Conservation (phyloP, 2,797 vertebrate genomes). For the Karalla daura region DNA sequence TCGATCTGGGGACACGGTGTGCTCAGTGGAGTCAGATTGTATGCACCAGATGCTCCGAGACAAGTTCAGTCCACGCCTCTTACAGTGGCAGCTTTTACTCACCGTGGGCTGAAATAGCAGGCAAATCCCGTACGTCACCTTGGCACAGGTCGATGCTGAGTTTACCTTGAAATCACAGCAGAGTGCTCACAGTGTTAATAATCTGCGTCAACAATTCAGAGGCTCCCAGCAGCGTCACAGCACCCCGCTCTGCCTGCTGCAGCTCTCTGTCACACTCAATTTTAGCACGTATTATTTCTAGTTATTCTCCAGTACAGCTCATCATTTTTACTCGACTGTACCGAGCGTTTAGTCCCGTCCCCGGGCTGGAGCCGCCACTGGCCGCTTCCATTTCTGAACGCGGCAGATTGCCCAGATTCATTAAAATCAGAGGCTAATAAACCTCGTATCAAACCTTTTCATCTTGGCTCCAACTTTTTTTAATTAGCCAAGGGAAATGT, state of each 20-base stretch:
- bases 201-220: not conserved
- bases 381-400: not conserved
- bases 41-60: no score
- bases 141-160: not conserved
- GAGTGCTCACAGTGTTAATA: not conserved
- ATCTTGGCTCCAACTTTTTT: not conserved
- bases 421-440: not conserved
- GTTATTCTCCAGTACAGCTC: not conserved
- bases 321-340: not conserved
- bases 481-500: not conserved
- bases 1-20: no score
- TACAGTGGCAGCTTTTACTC: not conserved
- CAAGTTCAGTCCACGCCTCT: not conserved
- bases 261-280: not conserved
- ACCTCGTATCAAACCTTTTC: not conserved
- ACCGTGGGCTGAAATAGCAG: not conserved
- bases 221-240: not conserved
- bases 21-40: no score
- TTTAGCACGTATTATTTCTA: not conserved
- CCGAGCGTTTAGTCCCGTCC: not conserved
- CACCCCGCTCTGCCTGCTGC: not conserved
- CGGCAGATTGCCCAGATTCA: not conserved
- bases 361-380: no score
- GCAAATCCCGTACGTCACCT: not conserved
- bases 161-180: not conserved